These are phyloP conservation scores for Diachasma alloeum DNA, from an alignment of 1,140 invertebrate genomes.

Conservation along the genomic window DNA sequence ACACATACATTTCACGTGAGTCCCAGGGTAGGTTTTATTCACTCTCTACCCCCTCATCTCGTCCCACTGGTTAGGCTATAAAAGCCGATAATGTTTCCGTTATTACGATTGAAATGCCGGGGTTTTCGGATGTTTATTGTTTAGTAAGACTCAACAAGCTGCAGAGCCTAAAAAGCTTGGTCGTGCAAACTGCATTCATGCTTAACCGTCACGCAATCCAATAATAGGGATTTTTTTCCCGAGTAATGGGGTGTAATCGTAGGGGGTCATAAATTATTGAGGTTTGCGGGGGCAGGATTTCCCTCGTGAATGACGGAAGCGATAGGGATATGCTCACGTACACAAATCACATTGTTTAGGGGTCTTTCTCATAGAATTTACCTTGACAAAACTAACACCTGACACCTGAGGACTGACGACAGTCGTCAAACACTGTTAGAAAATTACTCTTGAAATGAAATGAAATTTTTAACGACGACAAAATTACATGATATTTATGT, in stretches of 20 bases:
- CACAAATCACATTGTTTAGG: not conserved
- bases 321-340: too few species aligned
- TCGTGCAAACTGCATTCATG: constrained; percentile 26
- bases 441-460: too few species aligned
- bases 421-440: too few species aligned
- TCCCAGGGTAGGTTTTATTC: not conserved
- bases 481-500: too few species aligned
- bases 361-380: not conserved
- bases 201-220: constrained; percentile 34
- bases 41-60: not conserved
- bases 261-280: constrained; percentile 40
- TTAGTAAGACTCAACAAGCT: constrained; percentile 14
- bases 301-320: too few species aligned
- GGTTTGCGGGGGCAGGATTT: too few species aligned
- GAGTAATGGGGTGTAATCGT: constrained; percentile 20
- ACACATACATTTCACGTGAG: not conserved
- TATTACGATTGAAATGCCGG: constrained; percentile 3
- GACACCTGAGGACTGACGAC: not conserved
- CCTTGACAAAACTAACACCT: not conserved
- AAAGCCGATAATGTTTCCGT: constrained; percentile 17
- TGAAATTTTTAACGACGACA: too few species aligned
- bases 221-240: constrained; percentile 35
- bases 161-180: not conserved
- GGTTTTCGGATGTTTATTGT: constrained; percentile 7
- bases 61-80: not conserved